Base-by-base conservation (phyloP, 2,888 invertebrate genomes). In the Stratiomys singularior region DNA sequence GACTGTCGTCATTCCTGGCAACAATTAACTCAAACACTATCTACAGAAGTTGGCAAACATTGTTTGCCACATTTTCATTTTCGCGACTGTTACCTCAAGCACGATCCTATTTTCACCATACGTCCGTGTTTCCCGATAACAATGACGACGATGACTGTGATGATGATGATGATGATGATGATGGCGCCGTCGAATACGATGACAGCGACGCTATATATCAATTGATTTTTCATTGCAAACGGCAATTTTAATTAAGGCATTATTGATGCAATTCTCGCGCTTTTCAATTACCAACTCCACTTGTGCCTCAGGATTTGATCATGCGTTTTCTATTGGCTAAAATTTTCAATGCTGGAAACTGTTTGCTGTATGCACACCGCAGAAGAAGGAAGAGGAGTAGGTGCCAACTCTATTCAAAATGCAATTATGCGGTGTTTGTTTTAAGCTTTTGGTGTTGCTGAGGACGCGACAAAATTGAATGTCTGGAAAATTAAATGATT, bases 231-330 rank as follows among this genome's bases (percentile, higher is more conserved):
- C 44, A 66, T 37, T 66, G 66, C 30, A 66, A 66, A n/a, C 66
- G 66, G 25, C 66, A 66, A 37, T 66, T 66, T 66, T 27, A 66
- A 66, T 66, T 66, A 66, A 66, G 64, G 66, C 66, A 66, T 66
- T 44, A 66, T 66, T 66, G 66, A 66, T 66, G 44, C 44, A 21
- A 66, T 66, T 66, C 66, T 66, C 66, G 66, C 66, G 66, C 66
- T 44, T 66, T 66, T 66, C 66, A 66, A 66, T 66, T 66, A 66
- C 18, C 66, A 15, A n/a, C 18, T 4, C 7, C n/a, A 52, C 18
- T 13, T 13, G 15, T n/a, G 52, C 52, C 52, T 52, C 52, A 52
- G 52, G 52, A 52, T 13, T 52, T 52, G 52, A 52, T 52, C 4
- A 5, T 52, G 4, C 52, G 52, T 37, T 37, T 37, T 37, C 37